Base-by-base conservation (phyloP, 2,113 vertebrate species). In the Clarias batrachus region DNA sequence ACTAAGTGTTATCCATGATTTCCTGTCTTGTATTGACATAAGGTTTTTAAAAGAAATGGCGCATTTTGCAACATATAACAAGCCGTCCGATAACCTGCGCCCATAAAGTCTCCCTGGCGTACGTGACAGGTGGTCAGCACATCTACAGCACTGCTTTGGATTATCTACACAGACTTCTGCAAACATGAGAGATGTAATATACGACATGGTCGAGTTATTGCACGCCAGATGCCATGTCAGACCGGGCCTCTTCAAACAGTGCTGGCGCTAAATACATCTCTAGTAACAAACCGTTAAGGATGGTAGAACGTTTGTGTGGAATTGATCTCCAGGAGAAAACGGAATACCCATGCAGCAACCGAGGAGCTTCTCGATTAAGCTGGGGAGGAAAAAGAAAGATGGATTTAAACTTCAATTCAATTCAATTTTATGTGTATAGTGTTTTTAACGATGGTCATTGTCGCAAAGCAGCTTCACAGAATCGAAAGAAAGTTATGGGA, bases 71-170 rank as follows among this genome's bases (percentile, higher is more conserved):
- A 25, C 3, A 7, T 41, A 23, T 23, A 23, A 73, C 41, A 37
- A 48, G 41, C 21, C 33, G 11, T 21, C 17, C 68, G 37, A 25
- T 76, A 52, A 13, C n/a, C 41, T 5, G 41, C 73, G 74, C 82
- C n/a, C n/a, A 82, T 88, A 85, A 85, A 85, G 74, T n/a, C 33
- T 27, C 71, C 68, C 60, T 56, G 54, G 23, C 59, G 33, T 54
- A 16, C 25, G 13, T 30, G 71, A 65, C 83, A 87, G 88, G 74
- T 87, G 86, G 86, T 85, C 68, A 82, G 70, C 73, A 82, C 56
- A 77, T 74, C 41, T n/a, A 63, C 71, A 65, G 80, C 59, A 57
- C 30, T 76, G 80, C 74, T 87, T 37, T 3, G 71, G 12, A 84
- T 80, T 74, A 27, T 81, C 54, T 78, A 57, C 21, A 85, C 27